Base-by-base conservation (phyloP, 2,888 invertebrate species). In the Acleris laterana region DNA sequence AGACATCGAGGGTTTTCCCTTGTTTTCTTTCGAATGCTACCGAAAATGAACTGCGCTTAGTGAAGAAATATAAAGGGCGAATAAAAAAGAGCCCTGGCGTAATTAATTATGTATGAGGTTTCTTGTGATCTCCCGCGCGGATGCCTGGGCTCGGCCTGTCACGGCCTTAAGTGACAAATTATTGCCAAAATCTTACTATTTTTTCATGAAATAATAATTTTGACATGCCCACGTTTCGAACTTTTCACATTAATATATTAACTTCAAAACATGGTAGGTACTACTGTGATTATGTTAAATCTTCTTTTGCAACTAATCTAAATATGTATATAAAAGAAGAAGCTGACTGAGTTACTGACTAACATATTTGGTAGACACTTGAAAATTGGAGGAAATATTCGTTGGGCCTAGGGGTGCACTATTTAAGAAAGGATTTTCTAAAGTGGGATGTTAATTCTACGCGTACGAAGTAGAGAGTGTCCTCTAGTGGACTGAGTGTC, bases 71-170 rank as follows among this genome's bases (percentile, higher is more conserved):
- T 13, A 38, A 38, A 76, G 74, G 78, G 72, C 69, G 76, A 83
- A 80, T 80, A 83, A 72, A 86, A 85, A 89, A 89, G 84, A 87
- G 76, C 74, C 77, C 74, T 77, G 75, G 81, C 83, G 77, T 84
- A 87, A 83, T 91, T 90, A 89, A 90, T 89, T 91, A 92, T 92
- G 91, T 90, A 92, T 87, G 87, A 87, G 85, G 83, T 88, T 87
- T 85, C 74, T 79, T 79, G 78, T 87, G 85, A 84, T 86, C 84
- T 85, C 80, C 77, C 76, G 73, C 77, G 78, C 73, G 78, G 81
- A 83, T 84, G 79, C 85, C 85, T 81, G 73, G 76, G 74, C 73
- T 70, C 77, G 73, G 76, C 76, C 85, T 89, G 90, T 89, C 89
- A 87, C 80, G 80, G 80, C 77, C 75, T 79, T 88, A 84, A 85